A percentile compares a stretch with the other conserved stretches of the same genome.
phyloP scores from a whole-genome alignment of 1,140 invertebrate genomes.

The Bradysia coprophila region DNA sequence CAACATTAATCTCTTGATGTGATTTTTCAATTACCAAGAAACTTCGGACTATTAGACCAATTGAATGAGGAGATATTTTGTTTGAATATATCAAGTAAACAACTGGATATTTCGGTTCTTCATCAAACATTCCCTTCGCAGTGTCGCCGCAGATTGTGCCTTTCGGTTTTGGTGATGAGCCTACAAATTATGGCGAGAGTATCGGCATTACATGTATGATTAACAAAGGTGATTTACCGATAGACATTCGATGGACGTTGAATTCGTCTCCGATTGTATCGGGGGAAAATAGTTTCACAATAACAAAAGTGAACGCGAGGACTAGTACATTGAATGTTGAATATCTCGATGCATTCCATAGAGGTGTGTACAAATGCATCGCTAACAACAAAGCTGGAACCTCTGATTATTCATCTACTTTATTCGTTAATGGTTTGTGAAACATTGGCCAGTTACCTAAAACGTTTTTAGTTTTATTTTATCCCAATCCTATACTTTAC shows the following conservation, averaged over 20 bases:
- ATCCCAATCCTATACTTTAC: too few relatives aligned
- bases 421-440: slow-evolving; percentile 43
- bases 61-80: too few relatives aligned
- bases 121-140: slow-evolving; percentile 12
- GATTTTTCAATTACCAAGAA: too few relatives aligned
- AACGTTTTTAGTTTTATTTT: too few relatives aligned
- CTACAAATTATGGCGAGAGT: slow-evolving; percentile 29
- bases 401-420: slow-evolving; percentile 21
- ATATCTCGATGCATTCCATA: slow-evolving; percentile 28
- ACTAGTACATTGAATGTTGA: slow-evolving; percentile 38
- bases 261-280: slow-evolving; percentile 23
- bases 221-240: slow-evolving; percentile 40
- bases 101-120: not conserved
- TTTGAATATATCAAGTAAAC: not conserved
- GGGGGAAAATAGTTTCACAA: slow-evolving; percentile 13
- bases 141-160: slow-evolving; percentile 28
- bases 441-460: too few relatives aligned
- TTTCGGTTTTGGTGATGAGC: slow-evolving; percentile 28
- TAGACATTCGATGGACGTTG: slow-evolving; percentile 42
- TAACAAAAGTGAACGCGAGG: slow-evolving; percentile 22
- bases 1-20: too few relatives aligned
- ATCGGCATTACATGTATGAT: slow-evolving; percentile 34
- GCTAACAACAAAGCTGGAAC: slow-evolving; percentile 32
- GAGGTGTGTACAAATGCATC: slow-evolving; percentile 38
- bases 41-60: too few relatives aligned